Conservation (phyloP, 2,888 invertebrate species). For the Megaustenia siamemsis region DNA sequence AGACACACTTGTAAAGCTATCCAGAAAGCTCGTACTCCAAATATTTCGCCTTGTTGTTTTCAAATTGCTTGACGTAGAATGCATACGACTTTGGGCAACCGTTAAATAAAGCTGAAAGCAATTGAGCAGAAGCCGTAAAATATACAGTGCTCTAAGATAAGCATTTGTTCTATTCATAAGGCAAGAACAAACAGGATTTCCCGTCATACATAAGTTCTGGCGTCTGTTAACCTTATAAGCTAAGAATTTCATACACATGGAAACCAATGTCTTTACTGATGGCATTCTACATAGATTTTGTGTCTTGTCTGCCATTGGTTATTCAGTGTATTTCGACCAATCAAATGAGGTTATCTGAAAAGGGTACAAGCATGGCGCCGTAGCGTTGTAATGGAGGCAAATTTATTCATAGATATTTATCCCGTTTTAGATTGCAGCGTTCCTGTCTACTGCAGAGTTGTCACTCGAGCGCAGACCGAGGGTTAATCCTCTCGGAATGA, state of each 20-base stretch:
- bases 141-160: constrained; percentile 36
- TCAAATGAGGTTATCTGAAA: constrained; percentile 49
- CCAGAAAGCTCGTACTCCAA: neutral
- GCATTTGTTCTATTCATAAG: constrained; percentile 45
- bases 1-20: neutral
- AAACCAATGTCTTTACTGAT: neutral
- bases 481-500: constrained; percentile 45
- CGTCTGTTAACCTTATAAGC: constrained; percentile 35
- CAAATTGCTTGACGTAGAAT: neutral
- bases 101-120: constrained; percentile 34
- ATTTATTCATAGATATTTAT: constrained; percentile 51
- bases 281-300: constrained; percentile 38
- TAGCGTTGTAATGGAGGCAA: constrained; percentile 44
- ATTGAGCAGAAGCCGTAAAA: constrained; percentile 27
- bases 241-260: constrained; percentile 18
- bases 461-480: constrained; percentile 18
- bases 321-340: constrained; percentile 49
- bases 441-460: constrained; percentile 31
- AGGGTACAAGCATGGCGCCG: constrained; percentile 37
- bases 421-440: constrained; percentile 25
- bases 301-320: constrained; percentile 42
- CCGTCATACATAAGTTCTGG: constrained; percentile 37
- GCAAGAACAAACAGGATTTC: constrained; percentile 33
- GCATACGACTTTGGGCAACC: constrained; percentile 21
- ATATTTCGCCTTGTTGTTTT: too few species aligned